A percentile compares a stretch with the other conserved stretches of the same genome.
Conservation (phyloP, 2,888 invertebrate species). For the Chorisops tibialis region DNA sequence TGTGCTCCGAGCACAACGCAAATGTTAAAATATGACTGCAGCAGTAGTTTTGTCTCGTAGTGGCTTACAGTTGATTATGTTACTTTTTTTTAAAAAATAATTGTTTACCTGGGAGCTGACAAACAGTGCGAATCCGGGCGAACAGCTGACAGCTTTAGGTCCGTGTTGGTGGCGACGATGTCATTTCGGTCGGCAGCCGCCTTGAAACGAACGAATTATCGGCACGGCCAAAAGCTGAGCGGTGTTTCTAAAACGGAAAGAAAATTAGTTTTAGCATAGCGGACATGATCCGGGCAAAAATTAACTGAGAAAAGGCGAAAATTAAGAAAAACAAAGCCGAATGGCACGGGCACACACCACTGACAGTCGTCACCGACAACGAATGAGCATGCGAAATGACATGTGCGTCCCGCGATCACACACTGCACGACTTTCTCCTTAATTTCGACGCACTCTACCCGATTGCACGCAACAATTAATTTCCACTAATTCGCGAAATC, state of each 20-base stretch:
- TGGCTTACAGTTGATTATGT: too few species aligned
- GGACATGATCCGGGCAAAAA: too few species aligned
- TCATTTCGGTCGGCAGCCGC: conserved; percentile 9
- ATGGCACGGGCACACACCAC: conserved; percentile 5
- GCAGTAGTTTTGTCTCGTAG: too few species aligned
- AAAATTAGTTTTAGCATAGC: not conserved
- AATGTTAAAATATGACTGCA: too few species aligned
- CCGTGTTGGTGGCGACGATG: conserved; percentile 13
- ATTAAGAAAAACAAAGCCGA: too few species aligned
- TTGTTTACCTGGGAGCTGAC: not conserved
- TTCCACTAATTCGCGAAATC: not conserved
- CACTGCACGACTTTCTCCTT: not conserved
- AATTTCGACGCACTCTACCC: not conserved
- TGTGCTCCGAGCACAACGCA: too few species aligned
- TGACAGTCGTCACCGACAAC: conserved; percentile 14
- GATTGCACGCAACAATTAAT: conserved; percentile 11
- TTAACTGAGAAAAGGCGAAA: too few species aligned
- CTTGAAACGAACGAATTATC: not conserved
- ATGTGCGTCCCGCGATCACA: conserved; percentile 17
- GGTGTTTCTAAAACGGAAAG: conserved; percentile 2
- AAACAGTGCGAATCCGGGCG: not conserved
- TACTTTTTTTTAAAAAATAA: too few species aligned
- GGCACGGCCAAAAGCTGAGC: too few species aligned
- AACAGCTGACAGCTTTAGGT: conserved; percentile 23
- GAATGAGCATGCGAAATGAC: not conserved